These are phyloP conservation scores for Sciurus carolinensis DNA, from an alignment of 2,797 vertebrate genomes.

Conservation along the genomic window DNA sequence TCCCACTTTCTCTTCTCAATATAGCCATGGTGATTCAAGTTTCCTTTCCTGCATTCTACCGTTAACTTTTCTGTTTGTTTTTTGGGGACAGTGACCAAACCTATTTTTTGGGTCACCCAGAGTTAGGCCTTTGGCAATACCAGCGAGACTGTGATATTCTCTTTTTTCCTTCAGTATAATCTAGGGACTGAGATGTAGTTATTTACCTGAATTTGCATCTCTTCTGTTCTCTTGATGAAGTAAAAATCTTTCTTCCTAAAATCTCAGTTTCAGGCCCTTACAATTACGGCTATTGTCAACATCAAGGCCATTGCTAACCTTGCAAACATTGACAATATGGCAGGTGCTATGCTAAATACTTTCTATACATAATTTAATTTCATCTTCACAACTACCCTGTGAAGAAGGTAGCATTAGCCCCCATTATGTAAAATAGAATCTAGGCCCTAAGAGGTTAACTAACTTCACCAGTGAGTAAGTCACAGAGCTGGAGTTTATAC, in stretches of 20 bases:
- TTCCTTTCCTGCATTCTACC: not conserved
- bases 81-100: not conserved
- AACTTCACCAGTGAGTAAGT: conserved; percentile 9
- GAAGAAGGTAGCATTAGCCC: not conserved
- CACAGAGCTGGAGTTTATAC: not conserved
- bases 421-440: not conserved
- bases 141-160: not conserved
- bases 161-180: not conserved
- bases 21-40: not conserved
- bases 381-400: not conserved
- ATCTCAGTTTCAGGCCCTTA: not conserved
- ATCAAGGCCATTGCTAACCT: not conserved
- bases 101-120: not conserved
- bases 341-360: not conserved
- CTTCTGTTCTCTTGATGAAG: not conserved
- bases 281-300: not conserved
- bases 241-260: not conserved
- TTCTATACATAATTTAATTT: not conserved
- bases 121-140: not conserved
- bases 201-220: not conserved
- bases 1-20: not conserved
- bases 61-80: not conserved
- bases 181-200: not conserved
- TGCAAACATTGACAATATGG: not conserved
- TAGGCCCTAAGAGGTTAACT: not conserved